These are phyloP conservation scores for Cancer borealis DNA, from an alignment of 2,888 invertebrate species.

Conservation along the genomic window DNA sequence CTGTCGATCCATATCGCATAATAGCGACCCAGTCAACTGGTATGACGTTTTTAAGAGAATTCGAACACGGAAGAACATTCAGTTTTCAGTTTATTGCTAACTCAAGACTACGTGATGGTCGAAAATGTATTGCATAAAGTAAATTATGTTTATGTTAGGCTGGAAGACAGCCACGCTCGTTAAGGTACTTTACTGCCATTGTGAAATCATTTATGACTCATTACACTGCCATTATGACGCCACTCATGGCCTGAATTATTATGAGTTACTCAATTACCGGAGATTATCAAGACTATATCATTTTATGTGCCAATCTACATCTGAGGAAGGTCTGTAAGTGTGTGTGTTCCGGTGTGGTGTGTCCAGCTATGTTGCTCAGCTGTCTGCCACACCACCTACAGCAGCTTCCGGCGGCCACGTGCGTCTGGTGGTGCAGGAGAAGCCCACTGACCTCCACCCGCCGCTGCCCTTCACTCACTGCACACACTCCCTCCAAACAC, in stretches of 20 bases:
- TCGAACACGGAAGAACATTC: not conserved
- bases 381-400: not conserved
- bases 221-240: constrained; percentile 5
- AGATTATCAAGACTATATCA: not conserved
- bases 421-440: constrained; percentile 21
- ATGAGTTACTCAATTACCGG: constrained; percentile 3
- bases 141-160: not conserved
- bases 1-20: not conserved
- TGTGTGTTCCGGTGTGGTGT: not conserved
- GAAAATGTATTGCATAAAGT: constrained; percentile 5
- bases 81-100: not conserved
- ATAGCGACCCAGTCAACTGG: not conserved
- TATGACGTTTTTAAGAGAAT: not conserved
- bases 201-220: constrained; percentile 30
- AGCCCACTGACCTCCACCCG: not conserved
- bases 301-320: not conserved
- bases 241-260: not conserved
- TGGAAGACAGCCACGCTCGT: not conserved
- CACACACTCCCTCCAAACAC: not conserved
- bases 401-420: not conserved
- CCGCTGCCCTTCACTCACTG: not conserved
- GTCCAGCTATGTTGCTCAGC: not conserved
- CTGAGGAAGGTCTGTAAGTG: not conserved
- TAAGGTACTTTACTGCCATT: not conserved
- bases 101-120: not conserved